Base-by-base conservation (phyloP, 2,888 invertebrate genomes). In the Julus scandinavius region DNA sequence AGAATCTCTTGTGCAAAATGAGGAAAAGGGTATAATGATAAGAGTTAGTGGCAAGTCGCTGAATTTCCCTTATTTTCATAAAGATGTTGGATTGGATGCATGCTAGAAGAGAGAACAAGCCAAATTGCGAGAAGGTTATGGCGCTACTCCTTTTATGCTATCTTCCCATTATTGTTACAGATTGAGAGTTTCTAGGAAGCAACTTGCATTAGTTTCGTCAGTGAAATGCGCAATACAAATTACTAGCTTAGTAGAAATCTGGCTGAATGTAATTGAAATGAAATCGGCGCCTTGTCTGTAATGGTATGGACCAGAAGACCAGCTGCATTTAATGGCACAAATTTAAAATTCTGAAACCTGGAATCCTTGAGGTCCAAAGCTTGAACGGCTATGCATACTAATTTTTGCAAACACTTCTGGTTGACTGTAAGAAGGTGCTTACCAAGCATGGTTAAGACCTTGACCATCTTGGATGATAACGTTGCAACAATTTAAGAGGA, bases 41-140 rank as follows among this genome's bases (percentile, higher is more conserved):
- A 63, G 63, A 63, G n/a, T 63, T 63, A 63, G 63, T 63, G 6
- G n/a, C 63, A 17, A 63, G 63, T 2, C n/a, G 2, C 63, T 63
- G 63, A 63, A 63, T 63, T 63, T 17, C 63, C 63, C 20, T 63
- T 63, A 63, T 63, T 63, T 63, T 63, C 63, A n/a, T 63, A 63
- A 63, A 63, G n/a, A 63, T 63, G 63, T 17, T 63, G n/a, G 63
- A 58, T 0, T 58, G 58, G 58, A 15, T 58, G 58, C 15, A 58
- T 58, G 58, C 58, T 15, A 17, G 15, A 1, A 17, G n/a, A 17
- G n/a, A 63, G 17, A n/a, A n/a, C 15, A 4, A 58, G 11, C 15
- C 58, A 11, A 17, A 58, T 58, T 58, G 58, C 58, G 4, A n/a
- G 17, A n/a, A n/a, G 11, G 54, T 3, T 49, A 17, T 17, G 17